Evolutionary conservation across 2,113 vertebrate genomes (phyloP).

Genomic region (Sturnira hondurensis): DNA sequence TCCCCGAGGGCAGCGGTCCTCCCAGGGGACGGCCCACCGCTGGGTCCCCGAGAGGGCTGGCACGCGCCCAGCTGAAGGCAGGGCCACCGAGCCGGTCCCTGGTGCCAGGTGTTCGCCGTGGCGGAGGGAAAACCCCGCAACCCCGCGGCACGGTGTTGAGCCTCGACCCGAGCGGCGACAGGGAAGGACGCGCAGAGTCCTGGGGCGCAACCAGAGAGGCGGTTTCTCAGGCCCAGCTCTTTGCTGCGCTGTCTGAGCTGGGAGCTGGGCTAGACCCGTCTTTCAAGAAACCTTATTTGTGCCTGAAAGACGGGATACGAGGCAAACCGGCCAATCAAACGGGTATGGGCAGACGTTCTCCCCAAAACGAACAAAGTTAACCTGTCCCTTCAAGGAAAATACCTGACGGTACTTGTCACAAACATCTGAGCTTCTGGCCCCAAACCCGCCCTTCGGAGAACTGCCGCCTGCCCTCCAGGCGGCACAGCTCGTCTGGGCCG

Average conservation of each 20-base stretch:
- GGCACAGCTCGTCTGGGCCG: no score
- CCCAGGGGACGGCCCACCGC: not conserved
- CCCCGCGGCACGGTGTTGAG: no score
- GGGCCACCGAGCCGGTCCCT: fast-evolving
- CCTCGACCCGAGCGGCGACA: no score
- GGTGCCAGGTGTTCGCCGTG: fast-evolving
- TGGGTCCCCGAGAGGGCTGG: fast-evolving
- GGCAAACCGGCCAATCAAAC: not conserved
- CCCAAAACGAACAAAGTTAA: not conserved
- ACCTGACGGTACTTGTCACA: not conserved
- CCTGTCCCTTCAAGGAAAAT: not conserved
- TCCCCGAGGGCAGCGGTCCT: not conserved
- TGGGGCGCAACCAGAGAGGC: fast-evolving
- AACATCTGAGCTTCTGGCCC: not conserved
- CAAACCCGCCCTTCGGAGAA: not conserved
- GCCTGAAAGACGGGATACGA: not conserved
- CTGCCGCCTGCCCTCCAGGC: not conserved
- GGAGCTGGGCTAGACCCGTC: not conserved
- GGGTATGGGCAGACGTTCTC: not conserved
- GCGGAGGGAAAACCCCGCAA: no score
- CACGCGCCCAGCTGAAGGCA: fast-evolving
- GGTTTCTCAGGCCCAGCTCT: no score
- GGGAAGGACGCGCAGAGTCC: not conserved
- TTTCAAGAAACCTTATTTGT: not conserved
- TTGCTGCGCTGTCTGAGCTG: fast-evolving